Conservation (phyloP, 2,888 invertebrate species). For the Andrena haemorrhoa region DNA sequence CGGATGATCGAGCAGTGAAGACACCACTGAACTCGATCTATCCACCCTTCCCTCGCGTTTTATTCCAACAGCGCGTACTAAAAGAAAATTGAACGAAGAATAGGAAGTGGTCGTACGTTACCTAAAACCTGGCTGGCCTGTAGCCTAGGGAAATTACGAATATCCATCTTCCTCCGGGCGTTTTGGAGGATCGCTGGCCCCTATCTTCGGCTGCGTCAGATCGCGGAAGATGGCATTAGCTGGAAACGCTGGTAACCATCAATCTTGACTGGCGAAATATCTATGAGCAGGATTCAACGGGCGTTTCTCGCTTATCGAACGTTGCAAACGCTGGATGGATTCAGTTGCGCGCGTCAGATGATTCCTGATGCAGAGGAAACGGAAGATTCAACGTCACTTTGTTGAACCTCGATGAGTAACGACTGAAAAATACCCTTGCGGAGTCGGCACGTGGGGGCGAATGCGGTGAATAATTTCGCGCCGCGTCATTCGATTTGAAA, state of each 20-base stretch:
- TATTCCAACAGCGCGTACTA: constrained; percentile 14
- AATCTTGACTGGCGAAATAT: constrained; percentile 78
- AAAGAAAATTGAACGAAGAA: constrained; percentile 33
- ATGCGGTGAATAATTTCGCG: constrained; percentile 19
- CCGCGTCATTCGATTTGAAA: no score
- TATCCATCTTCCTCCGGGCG: constrained; percentile 79
- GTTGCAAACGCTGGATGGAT: constrained; percentile 28
- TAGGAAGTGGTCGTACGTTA: constrained; percentile 17
- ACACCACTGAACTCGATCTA: constrained; percentile 10
- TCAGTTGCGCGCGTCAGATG: constrained; percentile 12
- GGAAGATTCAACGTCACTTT: constrained; percentile 27
- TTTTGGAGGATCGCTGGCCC: constrained; percentile 65
- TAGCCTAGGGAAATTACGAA: constrained; percentile 76
- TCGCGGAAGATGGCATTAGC: constrained; percentile 71
- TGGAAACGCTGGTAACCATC: constrained; percentile 74
- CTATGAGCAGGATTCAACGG: constrained; percentile 66
- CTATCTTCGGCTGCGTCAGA: constrained; percentile 53
- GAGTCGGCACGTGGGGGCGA: background rate
- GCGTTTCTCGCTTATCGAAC: constrained; percentile 37
- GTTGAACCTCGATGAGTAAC: background rate
- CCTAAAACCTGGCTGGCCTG: constrained; percentile 19
- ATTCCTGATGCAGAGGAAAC: background rate
- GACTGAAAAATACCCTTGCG: background rate
- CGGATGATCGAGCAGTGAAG: background rate
- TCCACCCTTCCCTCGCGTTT: constrained; percentile 1